Evolutionary conservation across 2,888 invertebrate species (phyloP).

Genomic region (Steromphala cineraria): DNA sequence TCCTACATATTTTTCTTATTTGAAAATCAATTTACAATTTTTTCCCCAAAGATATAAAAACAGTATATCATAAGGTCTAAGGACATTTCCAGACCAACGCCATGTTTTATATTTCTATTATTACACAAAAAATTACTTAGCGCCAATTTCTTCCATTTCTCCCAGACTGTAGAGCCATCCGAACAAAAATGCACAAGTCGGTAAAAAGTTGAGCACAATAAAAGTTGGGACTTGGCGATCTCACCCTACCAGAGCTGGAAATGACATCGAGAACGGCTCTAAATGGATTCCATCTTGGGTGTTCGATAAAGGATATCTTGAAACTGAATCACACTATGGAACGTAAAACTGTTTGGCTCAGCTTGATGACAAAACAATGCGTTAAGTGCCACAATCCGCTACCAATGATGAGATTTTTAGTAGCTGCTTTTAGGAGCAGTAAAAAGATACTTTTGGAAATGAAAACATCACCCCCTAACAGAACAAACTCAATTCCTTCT

Average conservation of each 20-base stretch:
- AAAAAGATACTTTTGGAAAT: not conserved
- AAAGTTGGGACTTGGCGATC: not conserved
- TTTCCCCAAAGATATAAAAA: too few relatives aligned
- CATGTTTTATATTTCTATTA: too few relatives aligned
- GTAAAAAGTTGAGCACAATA: not conserved
- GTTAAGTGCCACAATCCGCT: not conserved
- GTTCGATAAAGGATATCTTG: slow-evolving; percentile 13
- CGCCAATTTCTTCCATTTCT: too few relatives aligned
- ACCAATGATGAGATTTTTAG: not conserved
- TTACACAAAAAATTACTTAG: too few relatives aligned
- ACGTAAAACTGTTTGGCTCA: not conserved
- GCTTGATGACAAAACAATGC: not conserved
- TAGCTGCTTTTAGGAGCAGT: not conserved
- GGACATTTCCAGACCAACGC: too few relatives aligned
- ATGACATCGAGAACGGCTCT: not conserved
- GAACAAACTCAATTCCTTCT: too few relatives aligned
- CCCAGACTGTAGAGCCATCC: not conserved
- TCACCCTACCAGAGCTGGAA: not conserved
- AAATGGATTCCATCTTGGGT: slow-evolving; percentile 1
- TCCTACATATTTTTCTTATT: too few relatives aligned
- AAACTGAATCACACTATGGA: not conserved
- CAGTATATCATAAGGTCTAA: too few relatives aligned
- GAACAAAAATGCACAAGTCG: not conserved
- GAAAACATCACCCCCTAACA: not conserved
- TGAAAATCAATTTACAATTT: too few relatives aligned